These are phyloP conservation scores for Drosophila buzzatii DNA, from an alignment of 2,888 invertebrate genomes.

Conservation along the genomic window DNA sequence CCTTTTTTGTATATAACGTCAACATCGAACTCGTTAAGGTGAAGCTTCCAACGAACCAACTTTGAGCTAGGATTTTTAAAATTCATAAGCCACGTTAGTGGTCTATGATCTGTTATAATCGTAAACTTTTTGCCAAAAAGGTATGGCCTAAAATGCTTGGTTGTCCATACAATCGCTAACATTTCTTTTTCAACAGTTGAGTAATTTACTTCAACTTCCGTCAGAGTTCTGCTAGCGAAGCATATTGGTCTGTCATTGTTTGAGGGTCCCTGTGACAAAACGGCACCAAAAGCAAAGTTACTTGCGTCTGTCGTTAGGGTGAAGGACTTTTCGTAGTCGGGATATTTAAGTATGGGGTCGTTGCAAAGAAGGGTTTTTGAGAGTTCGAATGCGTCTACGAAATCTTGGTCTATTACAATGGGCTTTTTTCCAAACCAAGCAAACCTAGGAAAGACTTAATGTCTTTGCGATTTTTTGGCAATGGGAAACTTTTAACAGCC, in stretches of 20 bases:
- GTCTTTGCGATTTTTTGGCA: not conserved
- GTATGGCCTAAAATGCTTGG: not conserved
- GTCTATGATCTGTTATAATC: not conserved
- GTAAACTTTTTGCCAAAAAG: slow-evolving; percentile 1
- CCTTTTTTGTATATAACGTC: too few relatives aligned
- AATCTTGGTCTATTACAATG: not conserved
- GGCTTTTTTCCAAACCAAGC: not conserved
- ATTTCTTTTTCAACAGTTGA: not conserved
- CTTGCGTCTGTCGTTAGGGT: not conserved
- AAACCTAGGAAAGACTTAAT: not conserved
- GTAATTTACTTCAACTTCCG: not conserved
- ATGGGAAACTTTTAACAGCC: too few relatives aligned
- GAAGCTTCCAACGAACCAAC: too few relatives aligned
- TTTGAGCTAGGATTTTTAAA: too few relatives aligned
- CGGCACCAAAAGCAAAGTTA: not conserved
- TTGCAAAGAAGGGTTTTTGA: not conserved
- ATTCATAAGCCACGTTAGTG: not conserved
- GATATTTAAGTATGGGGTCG: not conserved
- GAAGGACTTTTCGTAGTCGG: not conserved
- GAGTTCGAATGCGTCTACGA: not conserved
- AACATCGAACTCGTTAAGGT: too few relatives aligned
- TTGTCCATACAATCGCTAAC: not conserved
- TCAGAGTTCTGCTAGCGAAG: not conserved
- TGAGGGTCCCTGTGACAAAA: not conserved
- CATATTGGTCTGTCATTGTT: not conserved